Evolutionary conservation across 1,140 invertebrate species (phyloP).

Genomic region (Leptinotarsa undecemlineata): DNA sequence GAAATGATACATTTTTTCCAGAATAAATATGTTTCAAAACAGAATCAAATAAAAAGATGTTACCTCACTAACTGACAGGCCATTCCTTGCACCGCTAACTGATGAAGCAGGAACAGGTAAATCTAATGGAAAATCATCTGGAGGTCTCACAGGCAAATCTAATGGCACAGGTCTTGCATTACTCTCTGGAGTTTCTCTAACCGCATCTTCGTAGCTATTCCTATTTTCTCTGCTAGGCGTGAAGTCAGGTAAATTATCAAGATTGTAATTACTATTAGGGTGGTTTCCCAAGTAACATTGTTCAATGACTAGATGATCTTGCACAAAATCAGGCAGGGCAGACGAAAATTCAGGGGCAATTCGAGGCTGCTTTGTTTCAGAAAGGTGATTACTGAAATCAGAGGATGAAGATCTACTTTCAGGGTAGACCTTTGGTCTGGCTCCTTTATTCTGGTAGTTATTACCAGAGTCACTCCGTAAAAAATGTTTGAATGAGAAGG

Average conservation of each 20-base stretch:
- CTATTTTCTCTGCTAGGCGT: slow-evolving; percentile 55
- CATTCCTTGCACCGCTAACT: slow-evolving; percentile 39
- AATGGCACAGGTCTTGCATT: slow-evolving; percentile 30
- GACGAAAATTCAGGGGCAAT: slow-evolving; percentile 53
- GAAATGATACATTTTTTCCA: background rate
- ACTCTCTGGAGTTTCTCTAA: slow-evolving; percentile 5
- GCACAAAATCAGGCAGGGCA: slow-evolving; percentile 67
- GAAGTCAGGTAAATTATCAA: slow-evolving; percentile 64
- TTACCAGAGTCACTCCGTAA: slow-evolving; percentile 61
- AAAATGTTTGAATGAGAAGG: slow-evolving; percentile 83
- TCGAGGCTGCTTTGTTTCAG: slow-evolving; percentile 40
- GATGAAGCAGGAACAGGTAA: slow-evolving; percentile 40
- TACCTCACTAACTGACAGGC: slow-evolving; percentile 41
- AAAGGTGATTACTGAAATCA: slow-evolving; percentile 35
- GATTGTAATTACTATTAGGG: slow-evolving; percentile 44
- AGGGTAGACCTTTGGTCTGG: slow-evolving; percentile 62
- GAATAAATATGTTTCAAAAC: too few species aligned
- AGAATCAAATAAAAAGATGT: background rate
- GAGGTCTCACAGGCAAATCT: slow-evolving; percentile 38
- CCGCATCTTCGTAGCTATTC: slow-evolving; percentile 19
- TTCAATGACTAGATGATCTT: slow-evolving; percentile 67
- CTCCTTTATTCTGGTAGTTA: slow-evolving; percentile 60
- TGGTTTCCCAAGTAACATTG: slow-evolving; percentile 60
- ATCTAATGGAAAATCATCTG: slow-evolving; percentile 45
- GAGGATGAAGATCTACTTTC: slow-evolving; percentile 46